Evolutionary conservation across 2,797 vertebrate genomes (phyloP).

Genomic region (Pangasius macronema): DNA sequence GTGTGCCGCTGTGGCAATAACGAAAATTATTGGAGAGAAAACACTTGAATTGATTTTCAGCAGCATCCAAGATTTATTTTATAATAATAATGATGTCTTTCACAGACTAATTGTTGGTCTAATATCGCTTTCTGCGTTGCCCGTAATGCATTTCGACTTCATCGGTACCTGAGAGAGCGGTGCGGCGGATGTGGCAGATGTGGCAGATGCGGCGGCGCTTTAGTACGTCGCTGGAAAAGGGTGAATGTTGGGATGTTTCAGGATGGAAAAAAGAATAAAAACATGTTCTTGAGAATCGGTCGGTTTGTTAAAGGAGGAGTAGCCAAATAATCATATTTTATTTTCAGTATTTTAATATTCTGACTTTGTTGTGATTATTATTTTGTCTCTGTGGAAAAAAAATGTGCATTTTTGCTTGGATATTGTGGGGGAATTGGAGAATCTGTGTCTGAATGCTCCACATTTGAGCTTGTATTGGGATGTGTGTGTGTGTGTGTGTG

Average conservation of each 20-base stretch:
- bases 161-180: too few species aligned
- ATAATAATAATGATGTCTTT: background rate
- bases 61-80: background rate
- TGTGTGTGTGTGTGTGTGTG: slow-evolving; percentile 4
- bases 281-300: background rate
- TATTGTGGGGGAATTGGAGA: background rate
- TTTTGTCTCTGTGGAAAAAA: background rate
- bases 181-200: background rate
- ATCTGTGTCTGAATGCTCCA: background rate
- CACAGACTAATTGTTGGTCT: background rate
- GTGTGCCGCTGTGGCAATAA: too few species aligned
- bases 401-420: background rate
- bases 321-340: background rate
- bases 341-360: background rate
- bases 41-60: background rate
- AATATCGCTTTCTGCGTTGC: background rate
- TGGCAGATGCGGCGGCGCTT: background rate
- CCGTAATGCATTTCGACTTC: background rate
- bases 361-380: background rate
- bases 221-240: background rate
- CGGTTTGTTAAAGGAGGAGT: background rate
- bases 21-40: too few species aligned
- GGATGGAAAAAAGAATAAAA: background rate
- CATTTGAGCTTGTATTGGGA: background rate
- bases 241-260: background rate